Conservation (phyloP, 1,140 invertebrate species). For the Brachionus sp. region DNA sequence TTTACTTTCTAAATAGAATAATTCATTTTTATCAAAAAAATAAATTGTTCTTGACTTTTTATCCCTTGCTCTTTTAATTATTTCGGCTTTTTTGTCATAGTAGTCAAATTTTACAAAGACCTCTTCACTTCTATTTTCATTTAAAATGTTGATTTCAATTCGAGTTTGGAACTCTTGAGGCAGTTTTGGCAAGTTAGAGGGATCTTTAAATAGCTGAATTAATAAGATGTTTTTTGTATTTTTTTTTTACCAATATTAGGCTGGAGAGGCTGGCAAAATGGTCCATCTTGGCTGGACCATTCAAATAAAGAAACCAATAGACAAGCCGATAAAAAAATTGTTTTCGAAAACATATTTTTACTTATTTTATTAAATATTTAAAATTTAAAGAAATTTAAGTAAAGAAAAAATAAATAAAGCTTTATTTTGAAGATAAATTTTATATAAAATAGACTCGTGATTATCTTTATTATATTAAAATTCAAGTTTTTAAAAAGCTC, state of each 20-base stretch:
- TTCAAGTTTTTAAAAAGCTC: neutral
- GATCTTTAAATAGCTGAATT: neutral
- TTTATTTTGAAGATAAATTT: neutral
- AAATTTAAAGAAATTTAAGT: neutral
- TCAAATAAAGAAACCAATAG: neutral
- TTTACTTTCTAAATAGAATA: conserved; percentile 5
- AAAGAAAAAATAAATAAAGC: neutral
- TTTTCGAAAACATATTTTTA: neutral
- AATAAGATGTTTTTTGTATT: neutral
- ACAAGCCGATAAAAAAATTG: neutral
- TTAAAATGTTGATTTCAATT: conserved; percentile 5
- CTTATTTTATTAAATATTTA: neutral
- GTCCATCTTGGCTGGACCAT: neutral
- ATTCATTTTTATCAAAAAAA: conserved; percentile 36
- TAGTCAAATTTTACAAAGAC: conserved; percentile 5
- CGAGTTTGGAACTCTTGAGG: conserved; percentile 26
- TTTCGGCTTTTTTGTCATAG: conserved; percentile 32
- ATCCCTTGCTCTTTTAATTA: conserved; percentile 8
- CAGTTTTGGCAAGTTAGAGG: conserved; percentile 20
- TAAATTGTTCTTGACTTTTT: neutral
- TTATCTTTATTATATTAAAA: neutral
- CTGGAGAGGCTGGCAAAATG: neutral
- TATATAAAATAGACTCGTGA: neutral
- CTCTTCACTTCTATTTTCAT: conserved; percentile 15
- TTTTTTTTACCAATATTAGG: conserved; percentile 1